Conservation (phyloP, 2,797 vertebrate species). For the Falco columbarius region DNA sequence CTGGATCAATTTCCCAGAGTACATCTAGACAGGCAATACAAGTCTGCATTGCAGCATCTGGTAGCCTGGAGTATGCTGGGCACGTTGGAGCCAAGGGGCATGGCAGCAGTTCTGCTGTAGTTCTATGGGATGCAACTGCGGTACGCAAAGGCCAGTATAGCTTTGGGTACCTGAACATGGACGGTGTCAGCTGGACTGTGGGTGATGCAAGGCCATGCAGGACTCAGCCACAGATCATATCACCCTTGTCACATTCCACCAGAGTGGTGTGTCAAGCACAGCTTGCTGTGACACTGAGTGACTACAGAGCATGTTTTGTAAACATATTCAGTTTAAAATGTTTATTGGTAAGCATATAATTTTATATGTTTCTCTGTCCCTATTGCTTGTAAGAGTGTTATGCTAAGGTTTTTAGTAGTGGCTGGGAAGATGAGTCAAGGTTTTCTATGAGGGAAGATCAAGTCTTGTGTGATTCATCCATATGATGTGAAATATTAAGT, state of each 20-base stretch:
- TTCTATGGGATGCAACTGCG: not conserved
- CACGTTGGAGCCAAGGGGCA: rapidly evolving
- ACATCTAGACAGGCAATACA: not conserved
- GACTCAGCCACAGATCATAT: not conserved
- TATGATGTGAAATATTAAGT: not conserved
- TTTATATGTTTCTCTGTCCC: not conserved
- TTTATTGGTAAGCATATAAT: not conserved
- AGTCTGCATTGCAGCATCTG: not conserved
- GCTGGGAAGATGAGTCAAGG: not conserved
- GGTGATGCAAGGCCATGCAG: not conserved
- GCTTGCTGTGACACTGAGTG: not conserved
- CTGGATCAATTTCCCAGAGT: not conserved
- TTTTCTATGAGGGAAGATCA: not conserved
- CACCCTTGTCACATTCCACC: not conserved
- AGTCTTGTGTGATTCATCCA: not conserved
- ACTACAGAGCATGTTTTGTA: not conserved
- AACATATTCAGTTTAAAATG: not conserved
- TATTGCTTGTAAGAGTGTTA: not conserved
- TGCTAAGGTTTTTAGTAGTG: not conserved
- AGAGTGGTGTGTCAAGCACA: not conserved
- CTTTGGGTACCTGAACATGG: not conserved
- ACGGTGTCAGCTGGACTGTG: not conserved
- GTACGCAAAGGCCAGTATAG: not conserved
- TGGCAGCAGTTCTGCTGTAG: not conserved
- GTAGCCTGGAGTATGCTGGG: not conserved